phyloP scores from a whole-genome alignment of 2,113 vertebrate genomes.

The Machaerirhynchus nigripectus region DNA sequence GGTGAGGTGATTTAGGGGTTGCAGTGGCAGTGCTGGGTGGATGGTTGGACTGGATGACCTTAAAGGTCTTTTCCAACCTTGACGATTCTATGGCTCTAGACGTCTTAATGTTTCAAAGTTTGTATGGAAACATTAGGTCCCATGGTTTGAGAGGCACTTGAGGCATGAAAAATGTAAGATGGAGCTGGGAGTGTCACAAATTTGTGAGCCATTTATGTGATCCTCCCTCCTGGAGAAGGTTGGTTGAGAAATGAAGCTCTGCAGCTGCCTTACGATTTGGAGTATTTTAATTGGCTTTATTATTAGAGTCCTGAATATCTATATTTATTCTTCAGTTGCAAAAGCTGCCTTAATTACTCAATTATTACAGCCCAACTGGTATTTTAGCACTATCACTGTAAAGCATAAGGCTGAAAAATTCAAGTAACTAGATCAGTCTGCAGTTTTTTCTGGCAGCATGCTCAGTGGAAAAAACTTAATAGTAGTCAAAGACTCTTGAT shows the following conservation, averaged over 20 bases:
- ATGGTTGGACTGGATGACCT: neutral
- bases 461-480: neutral
- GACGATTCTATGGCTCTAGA: neutral
- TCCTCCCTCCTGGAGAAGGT: fast-evolving
- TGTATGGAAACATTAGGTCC: fast-evolving
- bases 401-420: neutral
- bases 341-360: neutral
- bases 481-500: neutral
- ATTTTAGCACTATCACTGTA: neutral
- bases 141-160: fast-evolving
- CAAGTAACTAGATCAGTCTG: fast-evolving
- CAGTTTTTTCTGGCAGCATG: neutral
- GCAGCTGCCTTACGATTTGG: fast-evolving
- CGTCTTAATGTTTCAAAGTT: neutral
- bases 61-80: neutral
- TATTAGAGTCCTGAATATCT: neutral
- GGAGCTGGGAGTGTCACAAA: neutral
- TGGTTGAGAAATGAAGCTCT: neutral
- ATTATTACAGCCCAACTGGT: neutral
- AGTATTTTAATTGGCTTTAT: neutral
- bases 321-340: neutral
- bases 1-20: too few relatives aligned
- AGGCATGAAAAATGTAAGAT: neutral
- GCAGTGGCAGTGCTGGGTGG: neutral
- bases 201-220: neutral